Base-by-base conservation (phyloP, 1,140 invertebrate genomes). In the Hesperophylax magnus region DNA sequence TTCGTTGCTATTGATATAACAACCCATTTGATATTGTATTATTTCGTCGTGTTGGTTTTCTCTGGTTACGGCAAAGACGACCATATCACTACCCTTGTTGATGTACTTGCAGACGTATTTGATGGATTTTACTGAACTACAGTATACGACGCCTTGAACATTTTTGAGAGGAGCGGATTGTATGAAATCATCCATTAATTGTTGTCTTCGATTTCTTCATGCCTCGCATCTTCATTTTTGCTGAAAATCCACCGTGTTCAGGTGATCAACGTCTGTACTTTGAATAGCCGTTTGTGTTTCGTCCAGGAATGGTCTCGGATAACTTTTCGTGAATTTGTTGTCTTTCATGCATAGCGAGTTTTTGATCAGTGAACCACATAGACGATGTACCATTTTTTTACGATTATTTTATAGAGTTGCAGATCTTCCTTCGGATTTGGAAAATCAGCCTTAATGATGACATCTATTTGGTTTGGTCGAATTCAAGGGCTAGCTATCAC, bases 371-470 rank as follows among this genome's bases (percentile, higher is more conserved):
- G 27, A 4, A 54, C 88, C 90, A 85, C 89, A 91, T 81, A 89
- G 90, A 17, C 90, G 90, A 87, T 91, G 90, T 78, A 91, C 89
- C 90, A 91, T 90, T 74, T 87, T 86, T 82, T 71, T 86, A 71
- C 87, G n/a, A 89, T 83, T 75, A 87, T 84, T 9, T 87, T 84
- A 86, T 83, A 86, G n/a, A 91, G 77, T 20, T 72, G 11, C 75
- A 84, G 86, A 85, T 91, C 87, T 60, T 52, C 85, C 18, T 79
- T 31, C n/a, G 89, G 53, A 93, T 87, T 18, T 78, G 76, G 76
- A 15, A 56, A 15, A 1, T 89, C 60, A n/a, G 76, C 58, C 31
- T 4, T 11, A 60, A 78, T 78, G 76, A 78, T n/a, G n/a, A n/a
- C n/a, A n/a, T n/a, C n/a, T n/a, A n/a, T n/a, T n/a, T n/a, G n/a